phyloP scores from a whole-genome alignment of 2,888 invertebrate genomes.

The Eristalis arbustorum region DNA sequence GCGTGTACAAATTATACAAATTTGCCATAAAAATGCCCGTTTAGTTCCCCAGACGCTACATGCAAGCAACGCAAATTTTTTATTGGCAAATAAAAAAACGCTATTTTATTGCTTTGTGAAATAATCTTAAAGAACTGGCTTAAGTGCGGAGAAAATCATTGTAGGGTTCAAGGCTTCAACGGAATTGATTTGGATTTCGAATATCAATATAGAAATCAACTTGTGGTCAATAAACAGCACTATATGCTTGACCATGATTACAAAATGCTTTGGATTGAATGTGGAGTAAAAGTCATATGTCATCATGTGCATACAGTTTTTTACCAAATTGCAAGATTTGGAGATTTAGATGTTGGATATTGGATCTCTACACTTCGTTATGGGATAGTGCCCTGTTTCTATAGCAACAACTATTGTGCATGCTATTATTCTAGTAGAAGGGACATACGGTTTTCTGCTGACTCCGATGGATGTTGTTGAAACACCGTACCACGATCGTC shows the following conservation, averaged over 20 bases:
- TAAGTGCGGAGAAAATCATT: background rate
- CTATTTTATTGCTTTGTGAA: background rate
- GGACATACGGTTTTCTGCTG: too few species aligned
- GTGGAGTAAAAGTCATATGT: too few species aligned
- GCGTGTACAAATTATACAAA: background rate
- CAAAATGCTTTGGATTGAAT: too few species aligned
- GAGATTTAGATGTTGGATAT: too few species aligned
- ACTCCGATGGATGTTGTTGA: too few species aligned
- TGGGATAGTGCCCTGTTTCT: too few species aligned
- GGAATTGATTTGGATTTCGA: background rate
- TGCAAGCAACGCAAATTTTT: background rate
- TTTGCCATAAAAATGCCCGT: background rate
- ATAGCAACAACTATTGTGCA: too few species aligned
- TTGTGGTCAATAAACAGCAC: background rate
- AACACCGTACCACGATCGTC: too few species aligned
- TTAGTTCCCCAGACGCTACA: background rate
- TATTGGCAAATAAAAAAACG: background rate
- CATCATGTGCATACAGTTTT: too few species aligned
- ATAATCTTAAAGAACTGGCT: background rate
- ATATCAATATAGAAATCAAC: background rate
- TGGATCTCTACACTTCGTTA: too few species aligned
- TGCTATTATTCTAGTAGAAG: too few species aligned
- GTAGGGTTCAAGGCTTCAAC: background rate
- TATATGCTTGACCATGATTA: background rate
- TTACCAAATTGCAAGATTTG: too few species aligned